A percentile compares a stretch with the other conserved stretches of the same genome.
Evolutionary conservation across 2,888 invertebrate genomes (phyloP).

Genomic region (Acanthopleura granulata): DNA sequence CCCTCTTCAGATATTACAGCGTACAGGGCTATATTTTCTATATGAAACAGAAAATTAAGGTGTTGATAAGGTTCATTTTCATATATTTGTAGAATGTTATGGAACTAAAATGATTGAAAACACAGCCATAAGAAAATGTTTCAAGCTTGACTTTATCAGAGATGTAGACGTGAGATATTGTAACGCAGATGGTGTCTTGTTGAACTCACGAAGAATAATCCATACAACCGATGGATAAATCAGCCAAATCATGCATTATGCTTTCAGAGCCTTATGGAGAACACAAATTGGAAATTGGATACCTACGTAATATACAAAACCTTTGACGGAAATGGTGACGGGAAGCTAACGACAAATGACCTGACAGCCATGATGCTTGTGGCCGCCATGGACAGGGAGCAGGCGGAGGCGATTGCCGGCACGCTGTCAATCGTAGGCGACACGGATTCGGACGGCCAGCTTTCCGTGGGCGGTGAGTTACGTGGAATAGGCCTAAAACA

Average conservation of each 20-base stretch:
- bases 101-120: too few species aligned
- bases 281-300: slow-evolving; percentile 14
- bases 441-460: background rate
- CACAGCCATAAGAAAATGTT: too few species aligned
- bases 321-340: slow-evolving; percentile 16
- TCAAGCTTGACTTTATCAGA: background rate
- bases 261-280: slow-evolving; percentile 18
- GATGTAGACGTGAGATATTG: background rate
- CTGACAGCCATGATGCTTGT: slow-evolving; percentile 16
- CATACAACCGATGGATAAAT: background rate
- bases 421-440: slow-evolving; percentile 9
- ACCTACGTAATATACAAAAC: slow-evolving; percentile 16
- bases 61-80: too few species aligned
- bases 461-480: background rate
- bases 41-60: too few species aligned
- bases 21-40: too few species aligned
- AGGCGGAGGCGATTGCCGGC: background rate
- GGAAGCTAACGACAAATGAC: slow-evolving; percentile 1
- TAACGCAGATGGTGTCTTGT: background rate
- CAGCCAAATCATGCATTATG: background rate
- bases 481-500: too few species aligned
- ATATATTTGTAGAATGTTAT: too few species aligned
- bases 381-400: background rate
- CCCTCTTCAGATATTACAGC: too few species aligned
- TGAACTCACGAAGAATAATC: background rate